Evolutionary conservation across 2,888 invertebrate species (phyloP), one percentile per base, ranked within the genome.

Genomic region (Rhopalosiphum nymphaeae): DNA sequence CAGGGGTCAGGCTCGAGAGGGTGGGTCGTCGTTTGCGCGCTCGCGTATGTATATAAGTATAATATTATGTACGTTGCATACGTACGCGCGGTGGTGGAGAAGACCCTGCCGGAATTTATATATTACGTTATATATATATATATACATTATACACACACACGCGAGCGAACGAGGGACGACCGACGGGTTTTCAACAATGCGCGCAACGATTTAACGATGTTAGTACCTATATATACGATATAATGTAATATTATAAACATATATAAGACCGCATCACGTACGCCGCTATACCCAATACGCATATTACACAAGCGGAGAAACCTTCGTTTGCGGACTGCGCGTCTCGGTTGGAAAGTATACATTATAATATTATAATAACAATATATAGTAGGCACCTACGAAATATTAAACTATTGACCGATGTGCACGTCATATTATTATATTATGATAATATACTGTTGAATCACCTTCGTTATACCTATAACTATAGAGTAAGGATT

Each of bases 121-220:
- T 44, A 56, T 25, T 56, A 26, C n/a, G 25, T 78, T 78, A 78
- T 78, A 36, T 21, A 67, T n/a, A n/a, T 67, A 36, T 21, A 67
- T n/a, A n/a, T 67, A 67, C 36, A n/a, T 13, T 16, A 36, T 67
- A 16, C n/a, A 29, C 16, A n/a, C 36, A 78, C 25, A 16, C 5
- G n/a, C 53, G 21, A n/a, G 53, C 21, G 16, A n/a, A n/a, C 53
- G n/a, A 91, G 94, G 94, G 94, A 94, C 53, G 90, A 94, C 91
- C 94, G 94, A 86, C 61, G 91, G 94, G 94, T 85, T 94, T 94
- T 90, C 90, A 91, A 94, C 94, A 94, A 91, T 87, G 94, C 94
- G 86, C 61, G 29, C 61, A 61, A 57, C 90, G 61, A 53, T 61
- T 78, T 78, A 78, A 78, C 78, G 78, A 78, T 78, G 78, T 78